A percentile compares a stretch with the other conserved stretches of the same genome.
These are phyloP conservation scores for Gallinago undulata DNA, from an alignment of 2,113 vertebrate species.

Conservation along the genomic window DNA sequence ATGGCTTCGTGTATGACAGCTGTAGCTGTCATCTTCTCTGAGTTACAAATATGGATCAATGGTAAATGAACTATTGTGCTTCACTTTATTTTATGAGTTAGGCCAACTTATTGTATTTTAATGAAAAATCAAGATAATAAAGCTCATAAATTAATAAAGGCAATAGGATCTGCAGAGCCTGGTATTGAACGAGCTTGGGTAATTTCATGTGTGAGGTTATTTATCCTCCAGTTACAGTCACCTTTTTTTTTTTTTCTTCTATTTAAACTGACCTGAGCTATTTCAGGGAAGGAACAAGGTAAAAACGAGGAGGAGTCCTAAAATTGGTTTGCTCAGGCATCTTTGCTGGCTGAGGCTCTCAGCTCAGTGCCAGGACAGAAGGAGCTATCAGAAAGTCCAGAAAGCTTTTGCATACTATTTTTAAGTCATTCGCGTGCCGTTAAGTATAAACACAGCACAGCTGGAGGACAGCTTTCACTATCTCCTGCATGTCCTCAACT, in stretches of 20 bases:
- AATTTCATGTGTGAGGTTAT: constrained; percentile 14
- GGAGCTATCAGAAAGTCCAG: background rate
- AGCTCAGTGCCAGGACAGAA: background rate
- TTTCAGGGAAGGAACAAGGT: background rate
- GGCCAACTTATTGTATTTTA: constrained; percentile 22
- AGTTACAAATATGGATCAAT: constrained; percentile 16
- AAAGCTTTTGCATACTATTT: background rate
- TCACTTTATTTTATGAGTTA: constrained; percentile 3
- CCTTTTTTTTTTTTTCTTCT: background rate
- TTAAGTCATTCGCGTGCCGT: background rate
- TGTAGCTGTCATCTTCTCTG: accelerated
- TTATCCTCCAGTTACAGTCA: background rate
- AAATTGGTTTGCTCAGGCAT: background rate
- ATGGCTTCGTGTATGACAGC: background rate
- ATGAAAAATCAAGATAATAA: constrained; percentile 56
- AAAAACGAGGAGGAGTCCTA: background rate
- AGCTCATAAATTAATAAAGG: constrained; percentile 36
- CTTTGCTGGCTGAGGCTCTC: background rate
- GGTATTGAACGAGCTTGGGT: background rate
- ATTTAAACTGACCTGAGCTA: background rate
- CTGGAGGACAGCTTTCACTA: background rate
- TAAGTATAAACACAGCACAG: background rate
- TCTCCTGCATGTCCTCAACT: background rate
- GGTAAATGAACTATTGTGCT: constrained; percentile 18
- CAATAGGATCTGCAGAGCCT: background rate